phyloP scores from a whole-genome alignment of 2,113 vertebrate species.

The Chauna torquata region DNA sequence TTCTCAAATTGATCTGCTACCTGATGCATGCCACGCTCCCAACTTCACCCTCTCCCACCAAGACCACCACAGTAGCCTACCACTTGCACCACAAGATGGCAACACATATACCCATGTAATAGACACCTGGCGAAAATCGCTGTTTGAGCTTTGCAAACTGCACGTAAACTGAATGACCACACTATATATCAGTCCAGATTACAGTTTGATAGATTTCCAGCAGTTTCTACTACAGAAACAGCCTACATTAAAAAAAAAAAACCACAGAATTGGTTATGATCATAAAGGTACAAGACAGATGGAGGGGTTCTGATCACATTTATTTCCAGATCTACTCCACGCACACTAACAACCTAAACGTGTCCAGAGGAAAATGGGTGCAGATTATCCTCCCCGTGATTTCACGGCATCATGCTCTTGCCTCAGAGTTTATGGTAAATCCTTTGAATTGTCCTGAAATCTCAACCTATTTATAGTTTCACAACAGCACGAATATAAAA shows the following conservation, averaged over 20 bases:
- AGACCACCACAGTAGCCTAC: neutral
- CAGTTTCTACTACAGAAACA: neutral
- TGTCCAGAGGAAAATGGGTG: neutral
- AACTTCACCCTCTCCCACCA: neutral
- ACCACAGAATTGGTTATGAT: neutral
- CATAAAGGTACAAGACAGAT: neutral
- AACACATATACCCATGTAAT: rapidly evolving
- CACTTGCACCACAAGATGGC: neutral
- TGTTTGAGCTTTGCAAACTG: neutral
- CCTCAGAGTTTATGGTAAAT: neutral
- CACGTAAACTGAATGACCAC: rapidly evolving
- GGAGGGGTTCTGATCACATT: neutral
- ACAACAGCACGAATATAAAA: neutral
- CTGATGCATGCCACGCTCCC: rapidly evolving
- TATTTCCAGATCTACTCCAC: neutral
- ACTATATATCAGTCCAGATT: neutral
- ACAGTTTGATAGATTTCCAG: neutral
- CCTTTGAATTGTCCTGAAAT: constrained; percentile 1
- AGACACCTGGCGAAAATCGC: neutral
- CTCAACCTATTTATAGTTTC: neutral
- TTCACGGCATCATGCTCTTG: neutral
- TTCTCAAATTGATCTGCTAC: neutral
- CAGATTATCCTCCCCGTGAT: neutral
- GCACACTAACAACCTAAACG: neutral
- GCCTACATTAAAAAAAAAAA: too few relatives aligned